Evolutionary conservation across 2,888 invertebrate species (phyloP), one percentile per base, ranked within the genome.

Genomic region (Elmis aenea): DNA sequence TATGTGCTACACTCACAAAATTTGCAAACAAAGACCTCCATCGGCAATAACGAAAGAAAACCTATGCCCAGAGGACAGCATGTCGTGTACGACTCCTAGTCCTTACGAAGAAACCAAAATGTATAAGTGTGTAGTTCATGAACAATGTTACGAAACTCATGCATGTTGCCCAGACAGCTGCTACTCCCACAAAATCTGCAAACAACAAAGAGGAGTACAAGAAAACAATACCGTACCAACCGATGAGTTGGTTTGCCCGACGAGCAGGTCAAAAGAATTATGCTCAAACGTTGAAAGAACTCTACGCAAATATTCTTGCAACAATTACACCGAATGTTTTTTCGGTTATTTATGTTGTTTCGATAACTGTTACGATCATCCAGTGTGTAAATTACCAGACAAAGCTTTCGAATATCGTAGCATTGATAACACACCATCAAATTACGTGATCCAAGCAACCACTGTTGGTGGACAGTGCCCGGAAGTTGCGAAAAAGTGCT

Each of bases 11-110:
- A 12, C 5, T 8, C 26, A 18, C n/a, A 24, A 22, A 5, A 35
- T 42, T 13, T 42, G 42, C 23, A 34, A 35, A 22, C 29, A 25
- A 12, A n/a, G n/a, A n/a, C n/a, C n/a, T n/a, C n/a, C n/a, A n/a
- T n/a, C n/a, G n/a, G 13, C 13, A 11, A 15, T 33, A 13, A 21
- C 26, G 8, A 21, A 6, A 14, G 31, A 24, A 4, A 13, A 13
- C 10, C 4, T 9, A 8, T 32, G 32, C 9, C 32, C 32, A n/a
- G 20, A 15, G 11, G 25, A 32, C n/a, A 13, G n/a, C 5, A 25
- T 16, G 11, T 3, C 10, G 4, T 32, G 32, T n/a, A 9, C n/a
- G 2, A 11, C 2, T 14, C 24, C 25, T 3, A 14, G 23, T 8
- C 5, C 25, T 5, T 16, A 5, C 11, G 16, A 15, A 8, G 5